Percentiles rank a stretch among this genome's conserved stretches.
These are phyloP conservation scores for Cherax destructor DNA, from an alignment of 1,140 invertebrate species.

Conservation along the genomic window DNA sequence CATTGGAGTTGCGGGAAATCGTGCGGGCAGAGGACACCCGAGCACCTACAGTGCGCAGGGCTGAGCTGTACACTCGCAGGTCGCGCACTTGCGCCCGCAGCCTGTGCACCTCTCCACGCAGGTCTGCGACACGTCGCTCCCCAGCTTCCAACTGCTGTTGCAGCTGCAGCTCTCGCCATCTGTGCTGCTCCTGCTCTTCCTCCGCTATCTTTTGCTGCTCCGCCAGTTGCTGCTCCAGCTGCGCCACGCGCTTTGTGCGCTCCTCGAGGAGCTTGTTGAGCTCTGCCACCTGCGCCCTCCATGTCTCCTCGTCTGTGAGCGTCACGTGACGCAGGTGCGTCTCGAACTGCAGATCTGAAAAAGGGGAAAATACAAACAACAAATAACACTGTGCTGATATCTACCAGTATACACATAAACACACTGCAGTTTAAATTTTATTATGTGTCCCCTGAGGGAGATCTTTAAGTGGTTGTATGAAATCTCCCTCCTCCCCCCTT, in stretches of 20 bases:
- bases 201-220: slow-evolving; percentile 24
- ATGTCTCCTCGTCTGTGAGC: slow-evolving; percentile 20
- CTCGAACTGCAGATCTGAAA: slow-evolving; percentile 69
- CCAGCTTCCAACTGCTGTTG: slow-evolving; percentile 66
- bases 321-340: slow-evolving; percentile 58
- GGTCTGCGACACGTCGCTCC: slow-evolving; percentile 53
- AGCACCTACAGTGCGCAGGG: slow-evolving; percentile 51
- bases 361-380: neutral
- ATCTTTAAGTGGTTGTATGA: too few species aligned
- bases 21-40: slow-evolving; percentile 28
- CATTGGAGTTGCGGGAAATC: neutral
- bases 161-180: slow-evolving; percentile 59
- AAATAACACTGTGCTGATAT: too few species aligned
- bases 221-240: slow-evolving; percentile 46
- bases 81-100: slow-evolving; percentile 65
- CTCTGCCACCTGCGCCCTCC: slow-evolving; percentile 39
- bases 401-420: neutral
- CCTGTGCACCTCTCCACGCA: slow-evolving; percentile 49
- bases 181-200: slow-evolving; percentile 40
- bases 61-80: slow-evolving; percentile 64
- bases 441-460: too few species aligned
- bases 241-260: slow-evolving; percentile 19
- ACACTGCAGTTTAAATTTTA: neutral
- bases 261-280: slow-evolving; percentile 30
- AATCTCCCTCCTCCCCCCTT: too few species aligned